Evolutionary conservation across 2,113 vertebrate genomes (phyloP).

Genomic region (Phalacrocorax aristotelis): DNA sequence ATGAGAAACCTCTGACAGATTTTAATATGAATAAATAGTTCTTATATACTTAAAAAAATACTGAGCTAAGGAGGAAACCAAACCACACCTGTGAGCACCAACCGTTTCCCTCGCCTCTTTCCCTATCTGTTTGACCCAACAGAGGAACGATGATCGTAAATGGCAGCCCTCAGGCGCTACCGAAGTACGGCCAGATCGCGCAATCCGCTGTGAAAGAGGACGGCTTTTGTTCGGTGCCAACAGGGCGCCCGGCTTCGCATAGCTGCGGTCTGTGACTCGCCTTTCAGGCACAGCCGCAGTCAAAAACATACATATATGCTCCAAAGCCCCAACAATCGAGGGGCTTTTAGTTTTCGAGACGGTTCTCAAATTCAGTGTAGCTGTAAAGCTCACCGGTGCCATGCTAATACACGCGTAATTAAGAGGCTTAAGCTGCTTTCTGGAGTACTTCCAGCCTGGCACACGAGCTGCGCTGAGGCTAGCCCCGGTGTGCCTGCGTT

Average conservation of each 20-base stretch:
- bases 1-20: background rate
- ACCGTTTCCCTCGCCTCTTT: no score
- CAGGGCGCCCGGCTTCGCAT: background rate
- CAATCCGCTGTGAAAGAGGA: background rate
- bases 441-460: fast-evolving
- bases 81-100: background rate
- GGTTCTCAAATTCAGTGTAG: fast-evolving
- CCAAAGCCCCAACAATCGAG: fast-evolving
- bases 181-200: fast-evolving
- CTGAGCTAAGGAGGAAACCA: background rate
- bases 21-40: background rate
- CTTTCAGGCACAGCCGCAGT: no score
- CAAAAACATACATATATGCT: fast-evolving
- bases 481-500: fast-evolving
- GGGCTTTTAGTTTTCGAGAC: fast-evolving
- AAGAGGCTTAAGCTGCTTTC: fast-evolving
- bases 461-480: background rate
- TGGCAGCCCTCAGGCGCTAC: background rate
- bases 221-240: background rate
- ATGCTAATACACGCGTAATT: fast-evolving
- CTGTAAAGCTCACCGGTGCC: background rate
- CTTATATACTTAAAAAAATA: background rate
- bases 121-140: no score
- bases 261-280: background rate
- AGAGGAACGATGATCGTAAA: background rate